A percentile compares a stretch with the other conserved stretches of the same genome.
These are phyloP conservation scores for Gortyna flavago DNA, from an alignment of 2,888 invertebrate genomes.

Conservation along the genomic window DNA sequence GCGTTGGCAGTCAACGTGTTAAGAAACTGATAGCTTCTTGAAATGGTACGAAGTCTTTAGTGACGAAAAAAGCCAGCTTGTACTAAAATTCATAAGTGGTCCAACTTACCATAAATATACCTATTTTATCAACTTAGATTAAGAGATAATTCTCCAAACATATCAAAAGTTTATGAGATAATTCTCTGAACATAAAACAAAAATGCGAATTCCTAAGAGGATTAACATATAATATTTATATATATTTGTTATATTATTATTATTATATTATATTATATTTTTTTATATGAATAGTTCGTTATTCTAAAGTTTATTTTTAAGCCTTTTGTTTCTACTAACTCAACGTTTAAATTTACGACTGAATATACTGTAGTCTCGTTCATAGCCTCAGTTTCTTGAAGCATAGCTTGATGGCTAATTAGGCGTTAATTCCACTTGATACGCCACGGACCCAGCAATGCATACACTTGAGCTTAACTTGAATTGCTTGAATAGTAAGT, in stretches of 20 bases:
- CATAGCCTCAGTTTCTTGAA: slow-evolving; percentile 3
- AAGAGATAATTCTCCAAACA: not conserved
- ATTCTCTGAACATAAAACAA: not conserved
- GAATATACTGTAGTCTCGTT: slow-evolving; percentile 22
- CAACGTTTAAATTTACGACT: slow-evolving; percentile 21
- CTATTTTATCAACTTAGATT: not conserved
- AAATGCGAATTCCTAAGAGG: too few relatives aligned
- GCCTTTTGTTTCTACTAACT: not conserved
- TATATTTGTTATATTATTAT: too few relatives aligned
- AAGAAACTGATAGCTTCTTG: not conserved
- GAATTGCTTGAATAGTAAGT: slow-evolving; percentile 29
- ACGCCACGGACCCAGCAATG: slow-evolving; percentile 26
- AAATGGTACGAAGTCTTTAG: not conserved
- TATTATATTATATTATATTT: too few relatives aligned
- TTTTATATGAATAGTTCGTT: not conserved
- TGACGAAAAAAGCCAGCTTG: not conserved
- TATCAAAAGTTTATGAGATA: not conserved
- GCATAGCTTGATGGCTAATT: slow-evolving; percentile 48
- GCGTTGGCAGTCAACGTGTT: too few relatives aligned
- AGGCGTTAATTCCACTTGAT: slow-evolving; percentile 51
- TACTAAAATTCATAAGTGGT: not conserved
- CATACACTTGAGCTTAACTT: slow-evolving; percentile 35
- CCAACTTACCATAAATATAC: not conserved
- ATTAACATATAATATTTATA: too few relatives aligned
- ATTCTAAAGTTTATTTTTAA: not conserved